Conservation (phyloP, 1,140 invertebrate genomes). For the Aradophagus sp. region DNA sequence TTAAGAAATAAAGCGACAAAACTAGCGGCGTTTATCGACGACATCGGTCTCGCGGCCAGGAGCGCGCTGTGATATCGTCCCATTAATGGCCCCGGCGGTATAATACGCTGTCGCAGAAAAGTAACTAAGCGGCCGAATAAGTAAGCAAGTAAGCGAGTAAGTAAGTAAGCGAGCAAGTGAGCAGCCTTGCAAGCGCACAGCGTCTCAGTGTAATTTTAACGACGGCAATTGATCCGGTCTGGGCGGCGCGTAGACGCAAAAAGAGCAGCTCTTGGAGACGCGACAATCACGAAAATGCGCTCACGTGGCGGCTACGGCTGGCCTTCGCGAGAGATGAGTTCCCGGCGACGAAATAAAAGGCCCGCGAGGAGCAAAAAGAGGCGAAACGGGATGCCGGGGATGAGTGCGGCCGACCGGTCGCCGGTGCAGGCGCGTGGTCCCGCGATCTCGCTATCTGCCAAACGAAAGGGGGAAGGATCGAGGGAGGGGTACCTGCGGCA, state of each 20-base stretch:
- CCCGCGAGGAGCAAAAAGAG: constrained; percentile 47
- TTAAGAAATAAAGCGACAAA: constrained; percentile 35
- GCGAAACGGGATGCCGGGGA: constrained; percentile 45
- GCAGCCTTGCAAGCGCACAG: background rate
- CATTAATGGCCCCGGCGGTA: constrained; percentile 1
- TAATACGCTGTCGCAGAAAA: no score
- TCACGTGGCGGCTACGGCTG: constrained; percentile 28
- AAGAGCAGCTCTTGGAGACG: constrained; percentile 30
- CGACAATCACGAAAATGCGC: constrained; percentile 45
- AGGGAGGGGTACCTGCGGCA: constrained; percentile 48
- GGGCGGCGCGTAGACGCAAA: constrained; percentile 33
- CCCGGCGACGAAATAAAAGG: constrained; percentile 41
- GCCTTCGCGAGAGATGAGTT: constrained; percentile 30
- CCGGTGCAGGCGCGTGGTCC: constrained; percentile 59
- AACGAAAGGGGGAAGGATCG: constrained; percentile 14
- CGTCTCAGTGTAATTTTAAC: constrained; percentile 46
- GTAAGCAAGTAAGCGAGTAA: constrained; percentile 7
- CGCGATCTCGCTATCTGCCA: constrained; percentile 46
- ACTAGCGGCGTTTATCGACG: constrained; percentile 7
- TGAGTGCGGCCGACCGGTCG: constrained; percentile 57
- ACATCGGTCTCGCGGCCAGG: background rate
- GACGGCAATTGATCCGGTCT: constrained; percentile 40
- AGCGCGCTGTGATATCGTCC: constrained; percentile 2
- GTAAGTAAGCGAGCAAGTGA: constrained; percentile 16
- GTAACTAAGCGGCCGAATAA: constrained; percentile 3